A percentile compares a stretch with the other conserved stretches of the same genome.
phyloP scores from a whole-genome alignment of 2,888 invertebrate genomes.

The Chymomyza fuscimana region DNA sequence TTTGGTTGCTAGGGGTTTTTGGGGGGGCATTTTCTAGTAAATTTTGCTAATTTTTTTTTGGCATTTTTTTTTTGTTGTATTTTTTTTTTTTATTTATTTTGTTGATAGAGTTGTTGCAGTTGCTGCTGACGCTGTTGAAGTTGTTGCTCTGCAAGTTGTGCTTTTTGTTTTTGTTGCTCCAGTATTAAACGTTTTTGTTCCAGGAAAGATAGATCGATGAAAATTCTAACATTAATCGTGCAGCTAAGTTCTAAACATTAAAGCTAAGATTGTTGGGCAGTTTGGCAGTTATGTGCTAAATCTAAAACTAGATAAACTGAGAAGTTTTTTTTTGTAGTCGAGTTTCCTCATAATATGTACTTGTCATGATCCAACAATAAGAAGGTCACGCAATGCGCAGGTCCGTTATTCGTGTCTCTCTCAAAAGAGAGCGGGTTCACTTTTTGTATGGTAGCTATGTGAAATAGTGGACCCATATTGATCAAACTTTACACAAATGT shows the following conservation, averaged over 20 bases:
- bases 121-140: constrained; percentile 75
- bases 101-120: constrained; percentile 79
- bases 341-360: neutral
- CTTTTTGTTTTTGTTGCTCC: constrained; percentile 82
- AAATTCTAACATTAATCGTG: constrained; percentile 84
- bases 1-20: neutral
- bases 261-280: constrained; percentile 41
- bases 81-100: constrained; percentile 62
- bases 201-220: constrained; percentile 91
- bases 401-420: too few relatives aligned
- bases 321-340: constrained; percentile 32
- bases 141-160: constrained; percentile 78
- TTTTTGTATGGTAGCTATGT: too few relatives aligned
- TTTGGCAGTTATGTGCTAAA: constrained; percentile 22
- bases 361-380: too few relatives aligned
- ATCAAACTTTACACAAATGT: too few relatives aligned
- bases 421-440: too few relatives aligned
- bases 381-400: too few relatives aligned
- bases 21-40: constrained; percentile 31
- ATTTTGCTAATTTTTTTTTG: constrained; percentile 36
- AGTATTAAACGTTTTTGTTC: constrained; percentile 85
- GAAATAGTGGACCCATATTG: too few relatives aligned
- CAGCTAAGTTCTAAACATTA: constrained; percentile 76
- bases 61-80: constrained; percentile 29
- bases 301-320: neutral